These are phyloP conservation scores for Harpagus bidentatus DNA, from an alignment of 2,113 vertebrate genomes.

Conservation along the genomic window DNA sequence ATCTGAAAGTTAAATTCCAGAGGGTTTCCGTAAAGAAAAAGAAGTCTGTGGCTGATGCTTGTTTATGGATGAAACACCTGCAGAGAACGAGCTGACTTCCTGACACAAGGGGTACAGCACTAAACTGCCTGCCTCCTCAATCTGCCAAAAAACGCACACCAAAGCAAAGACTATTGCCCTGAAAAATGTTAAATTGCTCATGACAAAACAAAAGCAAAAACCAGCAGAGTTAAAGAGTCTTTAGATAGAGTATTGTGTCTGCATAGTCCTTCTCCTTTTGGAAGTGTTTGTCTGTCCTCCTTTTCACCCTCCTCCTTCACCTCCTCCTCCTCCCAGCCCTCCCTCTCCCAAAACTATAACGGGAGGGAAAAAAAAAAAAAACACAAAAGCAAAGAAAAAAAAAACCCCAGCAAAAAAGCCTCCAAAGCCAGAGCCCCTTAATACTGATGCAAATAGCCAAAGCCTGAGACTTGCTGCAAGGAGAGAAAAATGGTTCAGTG, in stretches of 20 bases:
- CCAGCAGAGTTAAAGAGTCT: constrained; percentile 13
- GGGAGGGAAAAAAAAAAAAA: not conserved
- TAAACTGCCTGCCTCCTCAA: constrained; percentile 37
- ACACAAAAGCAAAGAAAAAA: not conserved
- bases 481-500: constrained; percentile 26
- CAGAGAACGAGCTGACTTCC: constrained; percentile 67
- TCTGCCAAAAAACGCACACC: constrained; percentile 25
- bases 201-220: constrained; percentile 51
- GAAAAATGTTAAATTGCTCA: constrained; percentile 58
- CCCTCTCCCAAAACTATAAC: not conserved
- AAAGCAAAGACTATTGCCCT: constrained; percentile 32
- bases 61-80: constrained; percentile 78
- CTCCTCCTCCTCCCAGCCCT: not conserved
- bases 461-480: constrained; percentile 38
- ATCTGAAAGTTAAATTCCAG: constrained; percentile 87
- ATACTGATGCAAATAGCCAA: constrained; percentile 25
- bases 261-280: constrained; percentile 41
- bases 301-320: constrained; percentile 13
- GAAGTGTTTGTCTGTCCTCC: constrained; percentile 35
- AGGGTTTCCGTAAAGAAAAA: constrained; percentile 78
- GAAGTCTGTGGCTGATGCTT: constrained; percentile 67
- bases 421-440: constrained; percentile 9
- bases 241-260: constrained; percentile 17
- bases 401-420: not conserved
- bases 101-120: constrained; percentile 43